Percentiles rank a stretch among this genome's conserved stretches.
These are phyloP conservation scores for Thalassaphorura encarpata DNA, from an alignment of 1,140 invertebrate species.

Conservation along the genomic window DNA sequence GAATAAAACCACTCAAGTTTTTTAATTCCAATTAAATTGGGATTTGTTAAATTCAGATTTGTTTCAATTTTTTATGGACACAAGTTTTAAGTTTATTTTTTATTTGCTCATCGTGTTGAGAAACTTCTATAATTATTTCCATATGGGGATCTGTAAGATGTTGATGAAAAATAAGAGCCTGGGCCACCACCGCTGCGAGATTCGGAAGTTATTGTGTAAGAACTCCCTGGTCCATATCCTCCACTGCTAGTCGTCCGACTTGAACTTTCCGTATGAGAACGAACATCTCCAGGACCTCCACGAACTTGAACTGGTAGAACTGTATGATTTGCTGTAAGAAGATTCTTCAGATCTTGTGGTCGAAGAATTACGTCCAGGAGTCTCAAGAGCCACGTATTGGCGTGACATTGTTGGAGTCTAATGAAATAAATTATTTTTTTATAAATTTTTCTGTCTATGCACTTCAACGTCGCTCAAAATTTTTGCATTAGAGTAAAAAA, in stretches of 20 bases:
- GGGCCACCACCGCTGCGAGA: slow-evolving; percentile 16
- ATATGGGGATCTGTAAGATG: slow-evolving; percentile 30
- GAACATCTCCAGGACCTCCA: slow-evolving; percentile 1
- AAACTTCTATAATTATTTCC: slow-evolving; percentile 27
- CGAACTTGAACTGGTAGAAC: background rate
- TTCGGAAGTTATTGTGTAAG: slow-evolving; percentile 18
- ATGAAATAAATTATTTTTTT: too few relatives aligned
- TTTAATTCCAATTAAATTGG: too few relatives aligned
- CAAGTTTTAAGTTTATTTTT: too few relatives aligned
- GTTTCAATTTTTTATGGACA: too few relatives aligned
- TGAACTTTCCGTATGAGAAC: slow-evolving; percentile 9
- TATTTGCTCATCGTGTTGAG: too few relatives aligned
- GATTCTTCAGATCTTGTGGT: background rate
- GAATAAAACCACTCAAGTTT: too few relatives aligned
- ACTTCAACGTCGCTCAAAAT: slow-evolving; percentile 19
- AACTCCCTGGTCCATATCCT: slow-evolving; percentile 10
- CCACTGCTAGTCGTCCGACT: slow-evolving; percentile 15
- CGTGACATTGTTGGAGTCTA: slow-evolving; percentile 24
- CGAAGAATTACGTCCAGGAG: slow-evolving; percentile 8
- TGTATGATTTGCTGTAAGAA: slow-evolving; percentile 19
- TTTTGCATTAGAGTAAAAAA: background rate
- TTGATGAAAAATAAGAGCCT: slow-evolving; percentile 24
- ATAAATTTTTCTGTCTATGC: too few relatives aligned
- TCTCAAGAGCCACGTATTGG: slow-evolving; percentile 18
- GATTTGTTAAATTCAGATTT: too few relatives aligned